phyloP scores from a whole-genome alignment of 2,113 vertebrate species.

The Furnarius figulus region DNA sequence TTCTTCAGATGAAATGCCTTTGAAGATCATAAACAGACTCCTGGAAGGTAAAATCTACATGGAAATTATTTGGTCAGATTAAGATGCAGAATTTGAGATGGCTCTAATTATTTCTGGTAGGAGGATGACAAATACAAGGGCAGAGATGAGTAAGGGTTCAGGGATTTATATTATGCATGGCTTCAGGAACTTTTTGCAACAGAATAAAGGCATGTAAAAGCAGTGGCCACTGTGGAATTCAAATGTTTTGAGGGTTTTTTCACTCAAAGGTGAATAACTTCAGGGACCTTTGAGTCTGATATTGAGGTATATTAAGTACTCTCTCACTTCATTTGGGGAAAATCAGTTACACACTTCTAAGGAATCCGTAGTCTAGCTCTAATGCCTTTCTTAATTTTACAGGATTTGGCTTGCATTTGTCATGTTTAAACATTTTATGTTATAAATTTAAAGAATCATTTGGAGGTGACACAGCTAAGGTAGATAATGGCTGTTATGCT shows the following conservation, averaged over 20 bases:
- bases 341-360: not conserved
- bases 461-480: not conserved
- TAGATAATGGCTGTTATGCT: not conserved
- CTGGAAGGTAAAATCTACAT: not conserved
- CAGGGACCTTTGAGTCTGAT: not conserved
- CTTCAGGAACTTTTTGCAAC: not conserved
- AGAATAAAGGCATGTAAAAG: not conserved
- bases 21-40: constrained; percentile 10
- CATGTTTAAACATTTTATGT: not conserved
- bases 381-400: not conserved
- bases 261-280: not conserved
- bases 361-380: not conserved
- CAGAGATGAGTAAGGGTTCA: not conserved
- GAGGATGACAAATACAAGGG: not conserved
- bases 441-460: constrained; percentile 16
- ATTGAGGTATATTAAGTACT: not conserved
- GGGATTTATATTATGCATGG: not conserved
- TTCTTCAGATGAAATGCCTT: constrained; percentile 1
- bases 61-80: constrained; percentile 28
- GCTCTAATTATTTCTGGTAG: not conserved
- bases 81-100: not conserved
- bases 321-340: not conserved
- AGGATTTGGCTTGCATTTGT: not conserved
- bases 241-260: not conserved
- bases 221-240: not conserved